Percentiles rank a stretch among this genome's conserved stretches.
Evolutionary conservation across 2,888 invertebrate genomes (phyloP).

Genomic region (Eutolmus rufibarbis): DNA sequence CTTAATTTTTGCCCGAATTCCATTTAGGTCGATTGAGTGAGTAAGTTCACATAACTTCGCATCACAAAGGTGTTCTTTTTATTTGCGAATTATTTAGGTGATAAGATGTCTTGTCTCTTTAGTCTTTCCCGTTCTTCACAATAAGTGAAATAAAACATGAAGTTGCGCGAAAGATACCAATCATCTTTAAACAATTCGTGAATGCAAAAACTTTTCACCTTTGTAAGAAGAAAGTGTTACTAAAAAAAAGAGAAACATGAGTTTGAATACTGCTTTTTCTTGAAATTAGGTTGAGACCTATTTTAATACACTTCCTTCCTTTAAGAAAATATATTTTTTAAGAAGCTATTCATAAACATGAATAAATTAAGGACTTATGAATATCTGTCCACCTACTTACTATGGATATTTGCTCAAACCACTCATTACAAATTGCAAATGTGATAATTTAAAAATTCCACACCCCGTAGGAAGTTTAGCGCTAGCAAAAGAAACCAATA

Average conservation of each 20-base stretch:
- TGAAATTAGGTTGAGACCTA: not conserved
- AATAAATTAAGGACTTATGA: not conserved
- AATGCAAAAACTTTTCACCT: not conserved
- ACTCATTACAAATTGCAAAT: not conserved
- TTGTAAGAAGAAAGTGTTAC: not conserved
- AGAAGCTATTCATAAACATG: not conserved
- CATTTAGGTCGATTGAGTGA: not conserved
- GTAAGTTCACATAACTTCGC: not conserved
- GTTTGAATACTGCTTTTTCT: not conserved
- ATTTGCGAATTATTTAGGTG: not conserved
- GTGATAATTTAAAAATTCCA: not conserved
- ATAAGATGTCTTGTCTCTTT: not conserved
- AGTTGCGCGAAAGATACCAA: not conserved
- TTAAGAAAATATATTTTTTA: not conserved
- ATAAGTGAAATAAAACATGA: not conserved
- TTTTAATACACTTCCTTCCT: not conserved
- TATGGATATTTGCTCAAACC: not conserved
- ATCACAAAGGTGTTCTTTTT: not conserved
- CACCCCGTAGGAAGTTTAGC: not conserved
- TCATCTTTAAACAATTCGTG: not conserved
- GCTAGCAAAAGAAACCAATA: not conserved
- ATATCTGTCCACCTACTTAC: not conserved
- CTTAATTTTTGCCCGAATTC: not conserved
- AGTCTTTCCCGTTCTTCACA: not conserved
- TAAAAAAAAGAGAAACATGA: not conserved